Conservation (phyloP, 2,888 invertebrate species). For the Euproctis similis region DNA sequence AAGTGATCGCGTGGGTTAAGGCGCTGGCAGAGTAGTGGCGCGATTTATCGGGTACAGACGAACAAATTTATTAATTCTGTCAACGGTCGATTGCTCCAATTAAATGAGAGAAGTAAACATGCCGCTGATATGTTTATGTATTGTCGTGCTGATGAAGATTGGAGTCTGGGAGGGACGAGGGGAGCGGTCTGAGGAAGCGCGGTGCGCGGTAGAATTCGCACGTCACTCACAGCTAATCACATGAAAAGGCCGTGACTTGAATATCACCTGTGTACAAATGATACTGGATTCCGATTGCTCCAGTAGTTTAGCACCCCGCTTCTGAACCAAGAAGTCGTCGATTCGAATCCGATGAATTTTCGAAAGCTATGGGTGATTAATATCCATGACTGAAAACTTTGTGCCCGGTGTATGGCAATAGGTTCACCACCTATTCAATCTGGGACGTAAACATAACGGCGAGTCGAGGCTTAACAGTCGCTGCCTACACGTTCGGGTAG, state of each 20-base stretch:
- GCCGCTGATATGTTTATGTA: constrained; percentile 54
- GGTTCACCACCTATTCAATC: too few species aligned
- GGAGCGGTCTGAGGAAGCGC: constrained; percentile 1
- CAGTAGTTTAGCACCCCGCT: too few species aligned
- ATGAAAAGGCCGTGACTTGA: constrained; percentile 36
- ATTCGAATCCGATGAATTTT: neutral
- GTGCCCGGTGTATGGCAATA: too few species aligned
- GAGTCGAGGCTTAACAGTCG: too few species aligned
- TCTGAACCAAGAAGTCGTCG: too few species aligned
- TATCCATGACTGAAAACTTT: too few species aligned
- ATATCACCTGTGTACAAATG: constrained; percentile 23
- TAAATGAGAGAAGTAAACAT: constrained; percentile 62
- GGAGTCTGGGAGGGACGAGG: constrained; percentile 9
- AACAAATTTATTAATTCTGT: constrained; percentile 67
- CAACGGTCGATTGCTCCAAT: constrained; percentile 63
- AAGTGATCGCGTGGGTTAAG: constrained; percentile 39
- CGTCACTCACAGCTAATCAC: constrained; percentile 43
- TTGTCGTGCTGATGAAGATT: constrained; percentile 20
- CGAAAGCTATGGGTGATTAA: too few species aligned
- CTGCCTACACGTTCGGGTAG: too few species aligned
- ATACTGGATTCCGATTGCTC: too few species aligned
- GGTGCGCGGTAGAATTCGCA: constrained; percentile 33
- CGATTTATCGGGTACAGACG: constrained; percentile 50
- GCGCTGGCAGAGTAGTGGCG: constrained; percentile 34
- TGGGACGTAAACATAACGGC: too few species aligned